Evolutionary conservation across 1,140 invertebrate species (phyloP).

Genomic region (Saccostrea echinata): DNA sequence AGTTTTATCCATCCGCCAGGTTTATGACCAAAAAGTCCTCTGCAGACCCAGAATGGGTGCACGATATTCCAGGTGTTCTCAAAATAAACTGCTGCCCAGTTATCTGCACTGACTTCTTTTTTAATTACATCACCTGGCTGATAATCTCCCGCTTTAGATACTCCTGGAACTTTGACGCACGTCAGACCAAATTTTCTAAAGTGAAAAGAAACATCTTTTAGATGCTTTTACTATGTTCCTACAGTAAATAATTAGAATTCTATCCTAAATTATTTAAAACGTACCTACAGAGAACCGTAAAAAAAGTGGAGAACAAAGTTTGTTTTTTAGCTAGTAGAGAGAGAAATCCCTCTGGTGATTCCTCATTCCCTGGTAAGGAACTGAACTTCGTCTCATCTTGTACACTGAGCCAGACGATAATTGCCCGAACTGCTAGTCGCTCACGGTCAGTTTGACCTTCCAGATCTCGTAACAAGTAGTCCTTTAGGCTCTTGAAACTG

Average conservation of each 20-base stretch:
- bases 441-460: background rate
- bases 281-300: constrained; percentile 62
- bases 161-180: constrained; percentile 56
- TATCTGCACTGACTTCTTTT: background rate
- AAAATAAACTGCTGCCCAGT: constrained; percentile 56
- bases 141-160: constrained; percentile 58
- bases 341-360: constrained; percentile 58
- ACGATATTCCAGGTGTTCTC: constrained; percentile 60
- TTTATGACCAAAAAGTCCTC: constrained; percentile 51
- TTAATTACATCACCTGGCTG: constrained; percentile 53
- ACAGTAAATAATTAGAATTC: background rate
- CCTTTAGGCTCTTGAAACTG: constrained; percentile 33
- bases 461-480: constrained; percentile 17
- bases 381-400: constrained; percentile 49
- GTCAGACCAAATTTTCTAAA: constrained; percentile 55
- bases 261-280: background rate
- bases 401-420: constrained; percentile 58
- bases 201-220: background rate
- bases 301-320: constrained; percentile 59
- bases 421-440: constrained; percentile 43
- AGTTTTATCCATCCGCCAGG: constrained; percentile 62
- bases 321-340: constrained; percentile 51
- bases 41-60: constrained; percentile 63
- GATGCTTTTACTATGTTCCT: background rate
- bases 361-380: constrained; percentile 22